A percentile compares a stretch with the other conserved stretches of the same genome.
Evolutionary conservation across 2,888 invertebrate genomes (phyloP).

Genomic region (Dysmachus trigonus): DNA sequence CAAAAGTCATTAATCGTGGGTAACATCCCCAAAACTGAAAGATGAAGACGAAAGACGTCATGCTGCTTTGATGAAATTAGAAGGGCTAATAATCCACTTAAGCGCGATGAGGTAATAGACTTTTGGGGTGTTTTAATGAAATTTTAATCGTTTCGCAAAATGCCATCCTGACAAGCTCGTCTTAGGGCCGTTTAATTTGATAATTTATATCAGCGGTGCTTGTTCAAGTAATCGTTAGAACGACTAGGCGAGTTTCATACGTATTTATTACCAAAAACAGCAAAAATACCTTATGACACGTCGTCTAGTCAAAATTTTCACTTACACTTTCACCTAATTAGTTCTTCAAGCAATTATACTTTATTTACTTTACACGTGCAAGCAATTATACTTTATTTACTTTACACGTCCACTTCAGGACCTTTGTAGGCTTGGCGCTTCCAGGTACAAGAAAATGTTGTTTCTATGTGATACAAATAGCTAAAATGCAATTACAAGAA

Average conservation of each 20-base stretch:
- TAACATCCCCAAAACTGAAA: neutral
- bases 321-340: neutral
- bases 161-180: neutral
- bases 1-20: neutral
- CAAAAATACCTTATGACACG: neutral
- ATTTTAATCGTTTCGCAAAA: slow-evolving; percentile 26
- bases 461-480: neutral
- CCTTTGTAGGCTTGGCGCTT: neutral
- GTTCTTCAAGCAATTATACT: neutral
- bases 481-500: neutral
- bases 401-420: neutral
- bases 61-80: neutral
- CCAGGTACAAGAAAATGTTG: neutral
- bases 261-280: neutral
- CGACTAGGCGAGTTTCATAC: neutral
- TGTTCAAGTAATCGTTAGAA: neutral
- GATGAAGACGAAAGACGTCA: neutral
- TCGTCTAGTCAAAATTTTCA: neutral
- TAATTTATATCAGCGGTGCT: neutral
- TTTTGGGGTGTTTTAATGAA: slow-evolving; percentile 19
- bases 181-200: neutral
- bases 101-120: slow-evolving; percentile 16
- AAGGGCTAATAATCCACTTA: slow-evolving; percentile 28
- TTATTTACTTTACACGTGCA: neutral
- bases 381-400: neutral